Percentiles rank a stretch among this genome's conserved stretches.
These are phyloP conservation scores for Nannobrachium achirus DNA, from an alignment of 2,113 vertebrate genomes.

Conservation along the genomic window DNA sequence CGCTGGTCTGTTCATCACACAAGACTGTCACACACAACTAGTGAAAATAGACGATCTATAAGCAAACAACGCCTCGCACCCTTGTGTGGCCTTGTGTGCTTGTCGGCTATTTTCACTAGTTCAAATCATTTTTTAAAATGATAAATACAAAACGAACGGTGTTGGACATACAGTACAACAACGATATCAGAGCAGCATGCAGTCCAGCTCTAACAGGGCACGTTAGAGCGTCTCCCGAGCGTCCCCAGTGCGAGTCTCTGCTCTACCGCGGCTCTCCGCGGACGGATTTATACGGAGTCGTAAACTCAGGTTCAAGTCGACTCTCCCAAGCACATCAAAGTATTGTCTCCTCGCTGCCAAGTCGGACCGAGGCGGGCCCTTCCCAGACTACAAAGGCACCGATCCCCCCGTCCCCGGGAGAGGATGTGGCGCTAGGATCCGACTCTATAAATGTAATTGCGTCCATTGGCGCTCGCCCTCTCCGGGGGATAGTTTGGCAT, in stretches of 20 bases:
- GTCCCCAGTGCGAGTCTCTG: conserved; percentile 46
- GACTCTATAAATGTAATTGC: conserved; percentile 63
- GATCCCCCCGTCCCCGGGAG: conserved; percentile 39
- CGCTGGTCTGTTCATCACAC: no score
- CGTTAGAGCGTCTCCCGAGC: conserved; percentile 1
- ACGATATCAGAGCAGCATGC: no score
- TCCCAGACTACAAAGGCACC: conserved; percentile 46
- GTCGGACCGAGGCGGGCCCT: conserved; percentile 36
- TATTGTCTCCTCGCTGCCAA: conserved; percentile 52
- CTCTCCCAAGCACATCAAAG: conserved; percentile 55
- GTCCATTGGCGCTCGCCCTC: conserved; percentile 47
- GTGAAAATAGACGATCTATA: no score
- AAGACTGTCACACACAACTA: no score
- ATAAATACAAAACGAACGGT: no score
- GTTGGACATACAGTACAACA: no score
- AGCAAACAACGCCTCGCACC: no score
- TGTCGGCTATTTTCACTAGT: no score
- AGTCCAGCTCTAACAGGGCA: no score
- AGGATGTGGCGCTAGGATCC: conserved; percentile 51
- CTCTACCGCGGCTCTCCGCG: conserved; percentile 52
- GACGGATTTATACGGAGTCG: conserved; percentile 65
- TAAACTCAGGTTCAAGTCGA: conserved; percentile 66
- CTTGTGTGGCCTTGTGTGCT: no score
- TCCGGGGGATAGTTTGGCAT: conserved; percentile 49
- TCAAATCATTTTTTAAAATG: no score